Base-by-base conservation (phyloP, 2,888 invertebrate species). In the Metacarcinus magister region DNA sequence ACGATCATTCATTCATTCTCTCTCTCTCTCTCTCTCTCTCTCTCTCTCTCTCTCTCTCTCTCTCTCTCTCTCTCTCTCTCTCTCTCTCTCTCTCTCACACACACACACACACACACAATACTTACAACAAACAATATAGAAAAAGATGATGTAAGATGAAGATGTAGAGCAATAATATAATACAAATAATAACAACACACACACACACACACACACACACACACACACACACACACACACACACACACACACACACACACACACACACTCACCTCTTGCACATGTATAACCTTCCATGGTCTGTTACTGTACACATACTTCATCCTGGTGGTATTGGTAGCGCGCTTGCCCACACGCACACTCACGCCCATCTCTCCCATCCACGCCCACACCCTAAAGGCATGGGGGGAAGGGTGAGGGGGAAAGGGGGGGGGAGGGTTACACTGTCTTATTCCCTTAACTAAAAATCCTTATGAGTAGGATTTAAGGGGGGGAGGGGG, bases 231-330 rank as follows among this genome's bases (percentile, higher is more conserved):
- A 91, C 91, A 91, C 44, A 91, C 91, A 91, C 44, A 44, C 91
- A 91, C 44, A 91, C 91, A 91, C 44, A 91, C 91, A 91, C 44
- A 91, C 91, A 91, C 44, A 91, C 91, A 91, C 44, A 91, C 91
- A 44, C 0, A 91, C 91, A 91, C 44, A 95, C 95, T 28, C 46
- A 95, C 95, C 95, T 95, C 95, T 92, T 95, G 95, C 1, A 95
- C 95, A 46, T 95, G 95, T 32, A 95, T 95, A 43, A 95, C 95
- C 92, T 95, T 95, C 60, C 92, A 95, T 23, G 95, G 95, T 28
- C 95, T 43, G 32, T 95, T 95, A 43, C 95, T 95, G 46, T 92
- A 95, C 28, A 95, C 92, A 28, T 95, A 95, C 28, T 95, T 95
- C 95, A 95, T 95, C 95, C 95, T 95, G 92, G 95, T 92, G 92